Evolutionary conservation across 2,797 vertebrate genomes (phyloP), one percentile per base, ranked within the genome.

Genomic region (Sciurus vulgaris): DNA sequence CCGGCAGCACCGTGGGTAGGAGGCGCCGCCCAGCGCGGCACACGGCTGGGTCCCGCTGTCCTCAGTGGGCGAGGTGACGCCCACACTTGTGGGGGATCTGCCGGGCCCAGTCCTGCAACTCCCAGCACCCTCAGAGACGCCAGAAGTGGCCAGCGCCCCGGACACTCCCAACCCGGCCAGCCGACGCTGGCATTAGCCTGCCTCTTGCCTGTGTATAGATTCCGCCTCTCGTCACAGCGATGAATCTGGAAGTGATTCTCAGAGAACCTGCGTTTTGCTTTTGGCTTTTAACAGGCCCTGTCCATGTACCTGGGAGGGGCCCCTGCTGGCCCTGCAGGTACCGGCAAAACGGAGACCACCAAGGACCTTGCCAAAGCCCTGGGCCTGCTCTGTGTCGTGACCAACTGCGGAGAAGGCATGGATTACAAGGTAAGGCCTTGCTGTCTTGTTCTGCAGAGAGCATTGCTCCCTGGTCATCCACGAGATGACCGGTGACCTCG

Each of bases 391-490:
- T 99, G 99, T 59, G 98, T 99, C 5, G 99, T 99, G 33, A 99
- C 99, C 95, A 99, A 99, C 98, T 99, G 99, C 1, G 99, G 99
- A 14, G 99, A 99, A 98, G 99, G 99, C 98, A 99, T 99, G 99
- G 99, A 99, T 98, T 99, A 99, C 98, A 99, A 99, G 98, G 99
- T 99, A 98, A 98, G 98, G 91, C 73, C 20, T 67, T 13, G 89
- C 61, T 3, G 0, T 7, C 17, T 18, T 28, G 0, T 12, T 18
- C 35, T 59, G 59, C 18, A n/a, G 67, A 26, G 63, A 6, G 67
- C 30, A 7, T 35, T 28, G 3, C 51, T 10, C 24, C 56, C 0
- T 0, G 0, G 15, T 0, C 54, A 17, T 14, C 70, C 18, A 0
- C 3, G 17, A 35, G 26, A 4, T 22, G 79, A 7, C 11, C 4